These are phyloP conservation scores for Bubo blakistoni DNA, from an alignment of 2,113 vertebrate species.

Conservation along the genomic window DNA sequence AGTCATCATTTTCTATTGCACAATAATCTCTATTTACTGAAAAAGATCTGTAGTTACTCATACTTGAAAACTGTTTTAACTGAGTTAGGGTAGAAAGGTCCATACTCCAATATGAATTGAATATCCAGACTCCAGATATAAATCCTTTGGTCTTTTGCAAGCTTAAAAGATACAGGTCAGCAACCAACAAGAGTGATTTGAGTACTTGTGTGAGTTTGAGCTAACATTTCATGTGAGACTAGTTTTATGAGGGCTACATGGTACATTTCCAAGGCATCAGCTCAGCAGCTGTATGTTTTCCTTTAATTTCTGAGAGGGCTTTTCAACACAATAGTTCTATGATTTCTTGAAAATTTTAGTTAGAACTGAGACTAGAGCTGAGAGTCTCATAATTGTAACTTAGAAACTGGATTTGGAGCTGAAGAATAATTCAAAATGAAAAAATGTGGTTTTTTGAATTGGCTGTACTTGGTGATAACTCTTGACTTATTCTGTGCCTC, in stretches of 20 bases:
- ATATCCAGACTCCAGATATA: not conserved
- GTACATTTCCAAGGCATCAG: conserved; percentile 26
- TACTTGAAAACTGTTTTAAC: not conserved
- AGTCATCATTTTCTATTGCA: not conserved
- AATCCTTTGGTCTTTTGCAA: not conserved
- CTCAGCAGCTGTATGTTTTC: conserved; percentile 33
- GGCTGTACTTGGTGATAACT: conserved; percentile 38
- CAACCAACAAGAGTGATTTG: not conserved
- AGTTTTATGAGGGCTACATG: conserved; percentile 2
- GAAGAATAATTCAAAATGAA: conserved; percentile 51
- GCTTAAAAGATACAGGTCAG: conserved; percentile 36
- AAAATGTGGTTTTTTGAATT: conserved; percentile 16
- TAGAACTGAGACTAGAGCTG: conserved; percentile 47
- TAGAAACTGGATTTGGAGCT: conserved; percentile 57
- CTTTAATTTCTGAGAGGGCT: conserved; percentile 42
- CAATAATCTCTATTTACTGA: not conserved
- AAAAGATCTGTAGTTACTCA: not conserved
- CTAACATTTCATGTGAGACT: conserved; percentile 13
- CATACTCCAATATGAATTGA: not conserved
- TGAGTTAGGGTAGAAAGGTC: not conserved
- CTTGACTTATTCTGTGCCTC: conserved; percentile 37
- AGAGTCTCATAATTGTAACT: conserved; percentile 47
- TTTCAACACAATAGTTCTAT: conserved; percentile 18
- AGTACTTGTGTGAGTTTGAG: conserved; percentile 3
- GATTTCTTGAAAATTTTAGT: conserved; percentile 47